phyloP scores from a whole-genome alignment of 2,113 vertebrate genomes.

The Cyprinodon variegatus region DNA sequence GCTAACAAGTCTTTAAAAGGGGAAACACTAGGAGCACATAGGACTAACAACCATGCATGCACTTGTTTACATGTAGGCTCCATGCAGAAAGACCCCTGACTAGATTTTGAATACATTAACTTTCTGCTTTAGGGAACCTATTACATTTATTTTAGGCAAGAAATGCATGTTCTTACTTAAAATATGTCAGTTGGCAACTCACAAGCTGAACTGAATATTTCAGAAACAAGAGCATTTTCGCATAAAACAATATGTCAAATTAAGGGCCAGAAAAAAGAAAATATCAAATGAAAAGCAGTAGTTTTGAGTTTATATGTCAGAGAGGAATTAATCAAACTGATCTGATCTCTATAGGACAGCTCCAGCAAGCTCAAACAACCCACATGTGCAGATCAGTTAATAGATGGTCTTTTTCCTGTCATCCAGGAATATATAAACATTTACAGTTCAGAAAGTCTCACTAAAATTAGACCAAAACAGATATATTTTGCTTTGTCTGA shows the following conservation, averaged over 20 bases:
- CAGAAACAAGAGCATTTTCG: not conserved
- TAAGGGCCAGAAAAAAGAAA: not conserved
- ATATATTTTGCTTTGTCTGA: not conserved
- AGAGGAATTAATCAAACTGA: no score
- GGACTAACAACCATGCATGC: not conserved
- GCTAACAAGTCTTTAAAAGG: not conserved
- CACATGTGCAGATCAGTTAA: no score
- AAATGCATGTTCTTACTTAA: not conserved
- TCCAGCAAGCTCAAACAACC: no score
- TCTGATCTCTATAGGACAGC: no score
- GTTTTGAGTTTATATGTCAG: no score
- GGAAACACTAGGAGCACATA: not conserved
- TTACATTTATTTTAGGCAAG: not conserved
- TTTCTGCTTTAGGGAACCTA: not conserved
- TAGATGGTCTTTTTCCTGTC: no score
- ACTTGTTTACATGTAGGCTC: not conserved
- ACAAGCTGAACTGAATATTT: not conserved
- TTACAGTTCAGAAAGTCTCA: not conserved
- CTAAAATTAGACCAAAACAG: not conserved
- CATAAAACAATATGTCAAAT: not conserved
- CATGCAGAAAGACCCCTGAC: not conserved
- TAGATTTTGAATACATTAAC: not conserved
- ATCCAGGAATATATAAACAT: no score
- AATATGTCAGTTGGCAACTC: not conserved
- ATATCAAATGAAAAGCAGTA: not conserved